These are phyloP conservation scores for Pelmatolapia mariae DNA, from an alignment of 2,113 vertebrate genomes.

Conservation along the genomic window DNA sequence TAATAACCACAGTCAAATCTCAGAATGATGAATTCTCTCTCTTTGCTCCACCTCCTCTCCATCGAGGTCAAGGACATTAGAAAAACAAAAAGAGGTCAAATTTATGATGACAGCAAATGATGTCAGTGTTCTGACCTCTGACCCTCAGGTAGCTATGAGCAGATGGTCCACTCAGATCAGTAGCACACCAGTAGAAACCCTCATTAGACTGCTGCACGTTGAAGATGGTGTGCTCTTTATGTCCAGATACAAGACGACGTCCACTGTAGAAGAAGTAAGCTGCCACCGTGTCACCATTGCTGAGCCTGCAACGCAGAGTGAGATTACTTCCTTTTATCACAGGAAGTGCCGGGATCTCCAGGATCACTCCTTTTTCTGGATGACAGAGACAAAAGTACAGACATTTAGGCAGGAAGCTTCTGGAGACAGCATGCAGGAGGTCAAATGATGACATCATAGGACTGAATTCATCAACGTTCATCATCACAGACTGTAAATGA, in stretches of 20 bases:
- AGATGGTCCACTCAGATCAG: background rate
- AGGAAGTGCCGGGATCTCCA: constrained; percentile 4
- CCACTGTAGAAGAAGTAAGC: background rate
- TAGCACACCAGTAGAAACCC: background rate
- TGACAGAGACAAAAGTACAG: background rate
- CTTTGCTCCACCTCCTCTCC: background rate
- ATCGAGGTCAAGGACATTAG: background rate
- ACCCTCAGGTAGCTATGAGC: background rate
- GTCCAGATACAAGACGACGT: rapidly evolving
- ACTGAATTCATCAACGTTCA: rapidly evolving
- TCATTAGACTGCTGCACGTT: background rate
- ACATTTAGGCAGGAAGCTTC: rapidly evolving
- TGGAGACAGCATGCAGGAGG: background rate
- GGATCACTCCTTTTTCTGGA: background rate
- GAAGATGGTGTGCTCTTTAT: background rate
- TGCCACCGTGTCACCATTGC: rapidly evolving
- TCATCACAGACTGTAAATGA: background rate
- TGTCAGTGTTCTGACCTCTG: background rate
- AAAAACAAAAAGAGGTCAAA: background rate
- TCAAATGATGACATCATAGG: rapidly evolving
- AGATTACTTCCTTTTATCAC: background rate
- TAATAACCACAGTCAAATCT: rapidly evolving
- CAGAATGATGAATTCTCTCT: rapidly evolving
- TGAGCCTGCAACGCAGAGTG: background rate
- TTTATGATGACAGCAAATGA: background rate